Conservation (phyloP, 2,888 invertebrate species). For the Rugalucina vietnamica region DNA sequence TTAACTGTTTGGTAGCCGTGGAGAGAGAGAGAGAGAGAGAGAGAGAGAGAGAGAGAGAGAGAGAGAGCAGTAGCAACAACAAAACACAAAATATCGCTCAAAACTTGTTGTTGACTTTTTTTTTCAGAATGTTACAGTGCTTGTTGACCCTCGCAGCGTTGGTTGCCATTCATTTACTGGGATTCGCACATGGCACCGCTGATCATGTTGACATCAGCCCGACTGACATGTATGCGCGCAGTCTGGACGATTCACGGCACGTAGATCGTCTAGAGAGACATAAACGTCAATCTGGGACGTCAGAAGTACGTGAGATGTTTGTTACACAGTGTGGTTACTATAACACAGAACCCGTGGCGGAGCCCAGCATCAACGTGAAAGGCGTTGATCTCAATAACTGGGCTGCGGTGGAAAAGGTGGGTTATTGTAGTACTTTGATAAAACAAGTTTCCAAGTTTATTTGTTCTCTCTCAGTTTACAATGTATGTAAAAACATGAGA, state of each 20-base stretch:
- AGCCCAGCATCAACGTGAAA: slow-evolving; percentile 44
- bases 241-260: neutral
- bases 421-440: neutral
- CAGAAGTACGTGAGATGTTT: neutral
- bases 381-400: slow-evolving; percentile 13
- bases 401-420: slow-evolving; percentile 23
- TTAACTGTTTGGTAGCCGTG: no score
- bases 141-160: neutral
- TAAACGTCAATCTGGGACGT: neutral
- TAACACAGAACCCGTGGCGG: slow-evolving; percentile 10
- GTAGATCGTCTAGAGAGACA: neutral
- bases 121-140: neutral
- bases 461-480: no score
- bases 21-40: no score
- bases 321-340: slow-evolving; percentile 50
- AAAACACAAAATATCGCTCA: no score
- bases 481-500: no score
- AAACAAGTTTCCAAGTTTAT: no score
- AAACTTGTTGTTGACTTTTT: neutral
- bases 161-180: neutral
- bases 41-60: no score
- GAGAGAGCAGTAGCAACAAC: no score
- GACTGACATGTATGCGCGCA: neutral
- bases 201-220: neutral
- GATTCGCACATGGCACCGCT: neutral